Evolutionary conservation across 2,113 vertebrate species (phyloP).

Genomic region (Protobothrops mucrosquamatus): DNA sequence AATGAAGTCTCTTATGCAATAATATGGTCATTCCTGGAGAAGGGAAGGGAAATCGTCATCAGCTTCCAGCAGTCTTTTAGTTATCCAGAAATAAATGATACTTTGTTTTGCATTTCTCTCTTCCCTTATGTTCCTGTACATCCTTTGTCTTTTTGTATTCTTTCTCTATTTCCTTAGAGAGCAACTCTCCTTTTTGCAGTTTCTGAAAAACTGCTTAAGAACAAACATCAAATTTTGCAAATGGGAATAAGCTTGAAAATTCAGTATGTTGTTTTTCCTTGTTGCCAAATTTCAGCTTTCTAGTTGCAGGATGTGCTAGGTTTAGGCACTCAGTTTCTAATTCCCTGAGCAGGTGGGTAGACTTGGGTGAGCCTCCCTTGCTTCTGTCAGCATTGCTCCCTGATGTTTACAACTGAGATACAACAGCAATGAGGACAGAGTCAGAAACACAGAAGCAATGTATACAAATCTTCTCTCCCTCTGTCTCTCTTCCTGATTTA

Average conservation of each 20-base stretch:
- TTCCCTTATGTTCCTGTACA: no score
- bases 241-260: background rate
- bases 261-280: background rate
- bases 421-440: background rate
- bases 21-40: background rate
- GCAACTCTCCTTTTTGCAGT: background rate
- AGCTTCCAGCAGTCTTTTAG: background rate
- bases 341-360: background rate
- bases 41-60: background rate
- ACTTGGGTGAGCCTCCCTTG: background rate
- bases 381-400: background rate
- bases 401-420: background rate
- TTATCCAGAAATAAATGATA: background rate
- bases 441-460: background rate
- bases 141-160: background rate
- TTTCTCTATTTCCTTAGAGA: background rate
- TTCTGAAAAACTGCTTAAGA: background rate
- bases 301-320: background rate
- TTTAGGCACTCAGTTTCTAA: background rate
- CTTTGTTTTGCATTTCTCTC: background rate
- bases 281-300: background rate
- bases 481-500: slow-evolving; percentile 16
- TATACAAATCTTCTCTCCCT: background rate
- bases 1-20: background rate
- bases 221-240: background rate